Percentiles rank a stretch among this genome's conserved stretches.
Evolutionary conservation across 30 jellyfish, hydroid and myxozoan genomes (phyloP).

Genomic region (Nemopilema nomurai): DNA sequence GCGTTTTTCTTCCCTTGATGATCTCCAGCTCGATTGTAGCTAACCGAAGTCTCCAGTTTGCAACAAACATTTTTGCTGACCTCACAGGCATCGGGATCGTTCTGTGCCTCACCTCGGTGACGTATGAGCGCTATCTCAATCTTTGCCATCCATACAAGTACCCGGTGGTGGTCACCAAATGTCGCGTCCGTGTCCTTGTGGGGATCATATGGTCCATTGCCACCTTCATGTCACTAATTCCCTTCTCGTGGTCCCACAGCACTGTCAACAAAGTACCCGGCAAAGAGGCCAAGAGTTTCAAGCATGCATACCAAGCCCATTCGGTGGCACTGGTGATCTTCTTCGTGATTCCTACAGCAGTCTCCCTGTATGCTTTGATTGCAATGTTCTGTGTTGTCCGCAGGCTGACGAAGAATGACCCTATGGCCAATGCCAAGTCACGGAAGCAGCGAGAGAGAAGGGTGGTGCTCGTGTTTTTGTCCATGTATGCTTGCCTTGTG

Average conservation of each 20-base stretch:
- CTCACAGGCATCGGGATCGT: conserved; percentile 32
- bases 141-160: conserved; percentile 56
- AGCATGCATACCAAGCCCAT: conserved; percentile 35
- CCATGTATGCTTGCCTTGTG: conserved; percentile 52
- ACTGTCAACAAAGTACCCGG: neutral
- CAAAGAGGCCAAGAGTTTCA: neutral
- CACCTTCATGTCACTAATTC: conserved; percentile 30
- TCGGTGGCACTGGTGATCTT: conserved; percentile 43
- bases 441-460: conserved; percentile 36
- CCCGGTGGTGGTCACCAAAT: conserved; percentile 19
- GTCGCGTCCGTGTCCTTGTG: conserved; percentile 32
- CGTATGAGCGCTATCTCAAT: conserved; percentile 45
- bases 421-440: conserved; percentile 7
- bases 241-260: conserved; percentile 41
- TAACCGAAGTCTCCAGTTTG: conserved; percentile 7
- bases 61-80: conserved; percentile 46
- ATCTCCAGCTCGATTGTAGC: conserved; percentile 3
- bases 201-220: conserved; percentile 60
- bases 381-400: conserved; percentile 56
- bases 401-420: conserved; percentile 44
- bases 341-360: conserved; percentile 54
- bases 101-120: conserved; percentile 38
- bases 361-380: conserved; percentile 41
- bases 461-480: conserved; percentile 43
- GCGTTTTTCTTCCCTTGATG: conserved; percentile 45